Percentiles rank a stretch among this genome's conserved stretches.
Evolutionary conservation across 2,888 invertebrate species (phyloP).

Genomic region (Plagodis pulveraria): DNA sequence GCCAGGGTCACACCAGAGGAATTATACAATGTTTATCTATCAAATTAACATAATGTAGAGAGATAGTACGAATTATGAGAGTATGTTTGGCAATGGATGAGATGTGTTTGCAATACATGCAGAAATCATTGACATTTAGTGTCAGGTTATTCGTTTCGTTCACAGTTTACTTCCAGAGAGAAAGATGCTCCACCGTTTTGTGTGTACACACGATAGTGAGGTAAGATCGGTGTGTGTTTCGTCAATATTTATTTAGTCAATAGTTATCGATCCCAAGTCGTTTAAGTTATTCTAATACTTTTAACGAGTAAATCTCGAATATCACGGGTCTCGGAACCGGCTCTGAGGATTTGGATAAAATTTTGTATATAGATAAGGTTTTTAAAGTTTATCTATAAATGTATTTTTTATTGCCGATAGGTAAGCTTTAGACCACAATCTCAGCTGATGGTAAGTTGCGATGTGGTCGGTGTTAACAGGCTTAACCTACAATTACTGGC

Average conservation of each 20-base stretch:
- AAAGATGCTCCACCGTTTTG: neutral
- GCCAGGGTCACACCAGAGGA: constrained; percentile 49
- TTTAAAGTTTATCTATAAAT: too few species aligned
- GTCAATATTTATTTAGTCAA: too few species aligned
- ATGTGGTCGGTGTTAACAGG: too few species aligned
- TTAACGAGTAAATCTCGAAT: too few species aligned
- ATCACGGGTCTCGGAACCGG: neutral
- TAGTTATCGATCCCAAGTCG: too few species aligned
- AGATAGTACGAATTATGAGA: constrained; percentile 35
- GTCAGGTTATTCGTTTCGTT: neutral
- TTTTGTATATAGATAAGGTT: neutral
- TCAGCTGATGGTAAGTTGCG: too few species aligned
- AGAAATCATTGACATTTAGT: constrained; percentile 13
- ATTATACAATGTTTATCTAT: constrained; percentile 51
- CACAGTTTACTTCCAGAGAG: neutral
- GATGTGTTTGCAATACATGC: constrained; percentile 9
- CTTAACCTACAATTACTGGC: too few species aligned
- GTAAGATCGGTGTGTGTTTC: too few species aligned
- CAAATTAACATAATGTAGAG: constrained; percentile 44
- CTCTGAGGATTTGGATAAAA: neutral
- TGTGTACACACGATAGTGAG: too few species aligned
- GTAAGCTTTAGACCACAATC: too few species aligned
- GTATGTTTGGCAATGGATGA: constrained; percentile 4
- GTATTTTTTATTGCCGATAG: too few species aligned
- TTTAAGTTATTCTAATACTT: too few species aligned